phyloP scores from a whole-genome alignment of 2,797 vertebrate species.

The Liparis tanakae region DNA sequence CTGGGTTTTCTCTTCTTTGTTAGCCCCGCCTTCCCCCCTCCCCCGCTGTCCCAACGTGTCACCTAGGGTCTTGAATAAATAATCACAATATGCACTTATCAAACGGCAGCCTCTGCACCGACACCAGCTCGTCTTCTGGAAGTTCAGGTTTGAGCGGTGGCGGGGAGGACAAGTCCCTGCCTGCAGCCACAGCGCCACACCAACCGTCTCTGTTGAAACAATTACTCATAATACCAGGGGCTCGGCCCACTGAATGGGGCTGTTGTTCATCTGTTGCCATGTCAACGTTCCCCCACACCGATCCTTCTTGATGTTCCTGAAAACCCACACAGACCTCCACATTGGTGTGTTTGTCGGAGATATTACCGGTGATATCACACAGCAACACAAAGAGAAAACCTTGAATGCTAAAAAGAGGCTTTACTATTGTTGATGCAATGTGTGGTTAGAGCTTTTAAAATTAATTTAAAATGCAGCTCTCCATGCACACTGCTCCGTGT shows the following conservation, averaged over 20 bases:
- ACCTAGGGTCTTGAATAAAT: conserved; percentile 76
- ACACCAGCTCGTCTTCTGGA: conserved; percentile 44
- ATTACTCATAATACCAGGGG: conserved; percentile 63
- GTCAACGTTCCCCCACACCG: conserved; percentile 56
- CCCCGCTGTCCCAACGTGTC: conserved; percentile 60
- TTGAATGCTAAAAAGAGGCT: conserved; percentile 49
- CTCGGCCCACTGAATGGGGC: conserved; percentile 66
- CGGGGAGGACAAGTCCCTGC: conserved; percentile 75
- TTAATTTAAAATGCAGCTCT: conserved; percentile 8
- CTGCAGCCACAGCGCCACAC: conserved; percentile 58
- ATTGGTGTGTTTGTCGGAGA: conserved; percentile 33
- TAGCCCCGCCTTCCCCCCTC: conserved; percentile 18
- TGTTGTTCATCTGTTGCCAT: conserved; percentile 70
- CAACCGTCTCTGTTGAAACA: conserved; percentile 69
- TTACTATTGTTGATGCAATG: conserved; percentile 37
- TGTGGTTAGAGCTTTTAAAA: conserved; percentile 44
- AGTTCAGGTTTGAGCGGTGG: conserved; percentile 67
- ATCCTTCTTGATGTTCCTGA: conserved; percentile 50
- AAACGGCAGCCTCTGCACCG: conserved; percentile 58
- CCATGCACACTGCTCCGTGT: conserved; percentile 32
- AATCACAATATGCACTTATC: conserved; percentile 71
- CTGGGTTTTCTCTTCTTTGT: conserved; percentile 28
- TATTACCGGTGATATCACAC: conserved; percentile 11
- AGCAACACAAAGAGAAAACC: conserved; percentile 32
- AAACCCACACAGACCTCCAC: conserved; percentile 44